Evolutionary conservation across 2,113 vertebrate species (phyloP).

Genomic region (Pyxicephalus adspersus): DNA sequence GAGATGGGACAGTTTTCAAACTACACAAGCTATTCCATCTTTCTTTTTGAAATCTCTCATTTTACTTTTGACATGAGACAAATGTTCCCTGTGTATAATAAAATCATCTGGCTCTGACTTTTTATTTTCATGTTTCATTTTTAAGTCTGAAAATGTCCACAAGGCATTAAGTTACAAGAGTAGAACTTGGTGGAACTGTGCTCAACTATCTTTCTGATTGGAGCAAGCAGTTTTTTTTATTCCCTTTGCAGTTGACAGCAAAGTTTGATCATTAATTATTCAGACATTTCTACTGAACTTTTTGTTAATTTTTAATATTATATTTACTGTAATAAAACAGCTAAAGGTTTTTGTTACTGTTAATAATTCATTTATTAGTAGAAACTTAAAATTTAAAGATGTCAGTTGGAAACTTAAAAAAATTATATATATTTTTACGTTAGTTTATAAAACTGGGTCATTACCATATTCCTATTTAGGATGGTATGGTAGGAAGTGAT

Average conservation of each 20-base stretch:
- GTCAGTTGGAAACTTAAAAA: too few species aligned
- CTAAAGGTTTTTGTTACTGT: neutral
- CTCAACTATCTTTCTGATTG: too few species aligned
- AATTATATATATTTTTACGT: too few species aligned
- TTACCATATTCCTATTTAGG: too few species aligned
- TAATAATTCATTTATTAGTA: too few species aligned
- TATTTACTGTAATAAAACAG: neutral
- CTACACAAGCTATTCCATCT: conserved; percentile 48
- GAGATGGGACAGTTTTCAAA: conserved; percentile 50
- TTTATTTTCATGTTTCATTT: conserved; percentile 18
- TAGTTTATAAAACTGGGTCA: too few species aligned
- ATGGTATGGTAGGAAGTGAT: too few species aligned
- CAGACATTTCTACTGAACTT: neutral
- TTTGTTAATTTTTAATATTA: neutral
- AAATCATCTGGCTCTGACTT: conserved; percentile 27
- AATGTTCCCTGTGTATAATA: conserved; percentile 44
- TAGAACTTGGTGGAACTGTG: neutral
- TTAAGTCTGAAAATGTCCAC: conserved; percentile 45
- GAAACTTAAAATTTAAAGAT: too few species aligned
- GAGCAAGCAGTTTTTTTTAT: neutral
- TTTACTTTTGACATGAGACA: conserved; percentile 54
- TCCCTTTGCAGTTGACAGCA: neutral
- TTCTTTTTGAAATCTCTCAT: conserved; percentile 55
- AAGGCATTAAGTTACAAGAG: conserved; percentile 23
- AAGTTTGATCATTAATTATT: neutral